Evolutionary conservation across 2,113 vertebrate genomes (phyloP), one percentile per base, ranked within the genome.

Genomic region (Plecotus auritus): DNA sequence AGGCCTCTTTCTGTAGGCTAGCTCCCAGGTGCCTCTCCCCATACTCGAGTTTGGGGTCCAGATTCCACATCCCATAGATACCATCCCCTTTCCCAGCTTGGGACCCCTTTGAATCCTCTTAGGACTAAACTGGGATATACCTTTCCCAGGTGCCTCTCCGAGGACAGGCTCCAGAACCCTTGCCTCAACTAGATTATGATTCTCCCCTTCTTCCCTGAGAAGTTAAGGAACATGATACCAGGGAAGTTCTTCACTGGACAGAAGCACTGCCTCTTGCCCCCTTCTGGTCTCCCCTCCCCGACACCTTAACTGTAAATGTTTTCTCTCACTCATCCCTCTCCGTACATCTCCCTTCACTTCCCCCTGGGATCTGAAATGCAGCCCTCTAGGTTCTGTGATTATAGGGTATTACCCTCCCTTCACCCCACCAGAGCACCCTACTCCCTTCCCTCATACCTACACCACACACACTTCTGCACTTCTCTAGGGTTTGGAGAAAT

Each of bases 381-480:
- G 54, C 37, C 20, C 22, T 78, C 28, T 45, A 9, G 51, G 9
- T 11, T 82, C 35, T 77, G 51, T 61, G 78, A 76, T 77, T 47
- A 40, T n/a, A 28, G 22, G 26, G 22, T 51, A 40, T 49, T 70
- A 22, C 11, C 4, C 30, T 32, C 23, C 45, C n/a, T 40, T 54
- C 17, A 14, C 56, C 18, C 40, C 26, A 12, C 40, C 26, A 12
- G 40, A 45, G 9, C 2, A 10, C 70, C 16, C 5, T 61, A 66
- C 13, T 22, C 11, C 4, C 22, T 5, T 9, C 54, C 51, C 17
- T 22, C 14, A 3, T 59, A 13, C 40, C 37, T 56, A 5, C 5
- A 17, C 72, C 5, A 4, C 14, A 9, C 7, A 28, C 9, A 4
- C 3, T 11, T 2, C 20, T 49, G 23, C 40, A 1, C 2, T 35